Conservation (phyloP, 2,113 vertebrate genomes). For the Rostratula benghalensis region DNA sequence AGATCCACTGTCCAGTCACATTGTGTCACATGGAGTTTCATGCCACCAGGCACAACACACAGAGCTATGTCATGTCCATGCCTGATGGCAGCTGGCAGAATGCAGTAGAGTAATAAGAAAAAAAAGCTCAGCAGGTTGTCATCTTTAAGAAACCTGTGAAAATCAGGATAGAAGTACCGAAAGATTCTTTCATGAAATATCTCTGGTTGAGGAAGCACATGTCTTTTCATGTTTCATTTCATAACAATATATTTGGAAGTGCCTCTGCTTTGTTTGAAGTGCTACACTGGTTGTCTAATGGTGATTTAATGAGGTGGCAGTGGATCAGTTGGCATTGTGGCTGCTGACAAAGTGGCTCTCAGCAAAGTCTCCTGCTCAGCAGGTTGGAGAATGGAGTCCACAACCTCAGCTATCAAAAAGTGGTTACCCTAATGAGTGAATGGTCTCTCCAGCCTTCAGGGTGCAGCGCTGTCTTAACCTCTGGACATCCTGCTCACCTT, state of each 20-base stretch:
- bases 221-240: background rate
- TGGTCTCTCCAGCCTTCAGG: background rate
- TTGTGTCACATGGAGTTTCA: background rate
- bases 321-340: background rate
- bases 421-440: background rate
- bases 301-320: background rate
- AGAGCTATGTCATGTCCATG: background rate
- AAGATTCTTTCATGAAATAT: background rate
- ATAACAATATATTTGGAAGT: background rate
- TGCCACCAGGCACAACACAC: background rate
- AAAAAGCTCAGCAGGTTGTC: background rate
- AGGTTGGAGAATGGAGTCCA: background rate
- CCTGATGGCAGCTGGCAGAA: constrained; percentile 43
- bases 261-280: background rate
- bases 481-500: background rate
- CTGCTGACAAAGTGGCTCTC: background rate
- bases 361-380: background rate
- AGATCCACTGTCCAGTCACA: background rate
- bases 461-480: background rate
- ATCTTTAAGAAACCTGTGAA: background rate
- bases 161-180: background rate
- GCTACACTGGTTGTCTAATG: background rate
- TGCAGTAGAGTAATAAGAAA: background rate
- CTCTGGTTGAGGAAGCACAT: background rate
- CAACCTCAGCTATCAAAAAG: background rate